Base-by-base conservation (phyloP, 2,113 vertebrate genomes). In the Lycaon pictus region DNA sequence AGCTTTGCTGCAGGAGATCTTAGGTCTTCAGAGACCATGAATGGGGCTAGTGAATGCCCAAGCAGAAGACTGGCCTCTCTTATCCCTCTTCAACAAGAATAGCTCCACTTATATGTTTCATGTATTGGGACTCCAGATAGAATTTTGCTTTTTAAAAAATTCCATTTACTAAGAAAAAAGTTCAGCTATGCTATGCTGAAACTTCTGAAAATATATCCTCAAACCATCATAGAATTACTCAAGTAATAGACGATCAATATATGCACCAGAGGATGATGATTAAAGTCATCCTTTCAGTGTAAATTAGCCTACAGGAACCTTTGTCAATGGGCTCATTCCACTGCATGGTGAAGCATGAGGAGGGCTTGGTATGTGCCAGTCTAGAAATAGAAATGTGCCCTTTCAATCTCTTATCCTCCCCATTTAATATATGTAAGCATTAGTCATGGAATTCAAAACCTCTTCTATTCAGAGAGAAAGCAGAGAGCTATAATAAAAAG, bases 381-480 rank as follows among this genome's bases (percentile, higher is more conserved):
- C 53, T 88, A 62, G n/a, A 90, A 88, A 90, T 32, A 20, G 76
- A 83, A 55, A 94, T 43, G 43, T 43, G 20, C 9, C 29, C 23
- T 71, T 27, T 88, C 25, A 20, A 2, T 25, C 37, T 87, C 25
- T 32, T 63, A 6, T 91, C 5, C 79, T 81, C n/a, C 29, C 7
- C 15, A 69, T 63, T 71, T 92, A 29, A 27, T 83, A 51, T 32
- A 43, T 15, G 12, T 43, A 51, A 79, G 43, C 7, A 25, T 90
- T 92, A 77, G 20, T 89, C 56, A 71, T 3, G 60, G 60, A 55
- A 6, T 5, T 97, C 6, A 63, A 94, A 92, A 89, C 4, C 11
- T 76, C 35, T 84, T 90, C 92, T 48, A 72, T 93, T 83, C 43
- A 83, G 58, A 90, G 86, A 96, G 60, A 90, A 8, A 85, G n/a